Evolutionary conservation across 2,888 invertebrate genomes (phyloP), one percentile per base, ranked within the genome.

Genomic region (Drosophila conformis): DNA sequence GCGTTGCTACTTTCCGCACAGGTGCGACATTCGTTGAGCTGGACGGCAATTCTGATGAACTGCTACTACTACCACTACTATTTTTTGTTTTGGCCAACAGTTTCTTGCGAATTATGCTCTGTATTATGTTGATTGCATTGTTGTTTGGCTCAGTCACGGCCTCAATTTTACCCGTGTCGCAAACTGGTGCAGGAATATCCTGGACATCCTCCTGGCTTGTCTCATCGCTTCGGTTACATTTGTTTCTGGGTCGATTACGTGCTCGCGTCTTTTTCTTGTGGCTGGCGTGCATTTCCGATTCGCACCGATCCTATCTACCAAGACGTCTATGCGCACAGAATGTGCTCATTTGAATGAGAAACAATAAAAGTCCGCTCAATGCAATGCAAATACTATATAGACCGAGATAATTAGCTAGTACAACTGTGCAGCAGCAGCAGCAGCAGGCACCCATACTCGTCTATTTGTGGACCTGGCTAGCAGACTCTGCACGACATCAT

Each of bases 221-320:
- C 1, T 60, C 68, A 6, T 51, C 63, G 15, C 46, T 36, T 2
- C 78, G 87, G 69, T 91, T 91, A 21, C 88, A 86, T 69, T 91
- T 92, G 70, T 91, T 91, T 76, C 73, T 86, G 13, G 91, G 81
- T 21, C 91, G 80, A 80, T 91, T 91, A 63, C 91, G 89, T 65
- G 82, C 78, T 54, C 91, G 86, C 0, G 78, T 52, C 57, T 87
- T 91, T 63, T 91, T 92, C 63, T 88, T 90, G 48, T 86, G 84
- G 18, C 53, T 73, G n/a, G 64, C 73, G 56, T 86, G 62, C 85
- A 79, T 84, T 53, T 38, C 57, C 29, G 40, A 29, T 66, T 25
- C 40, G 46, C 33, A 36, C 18, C 25, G 27, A 38, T 51, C 40
- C 29, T 58, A 13, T 53, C 8, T 13, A 13, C 21, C 42, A 42